phyloP scores from a whole-genome alignment of 2,113 vertebrate genomes.

The Triplophysa tibetana region DNA sequence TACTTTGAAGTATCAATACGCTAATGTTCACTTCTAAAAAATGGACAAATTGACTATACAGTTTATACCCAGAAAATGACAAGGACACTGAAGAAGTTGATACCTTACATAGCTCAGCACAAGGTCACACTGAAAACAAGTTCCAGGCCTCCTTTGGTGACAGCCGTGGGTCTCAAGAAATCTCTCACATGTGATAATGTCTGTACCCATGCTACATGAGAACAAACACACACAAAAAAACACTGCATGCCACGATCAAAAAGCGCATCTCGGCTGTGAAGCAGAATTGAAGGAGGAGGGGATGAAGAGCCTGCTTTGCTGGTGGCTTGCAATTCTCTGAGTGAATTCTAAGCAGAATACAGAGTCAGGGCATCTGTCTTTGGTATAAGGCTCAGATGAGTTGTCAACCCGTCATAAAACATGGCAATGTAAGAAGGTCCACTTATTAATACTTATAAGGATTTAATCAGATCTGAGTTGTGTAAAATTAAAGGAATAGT shows the following conservation, averaged over 20 bases:
- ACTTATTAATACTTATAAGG: neutral
- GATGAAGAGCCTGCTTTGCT: conserved; percentile 10
- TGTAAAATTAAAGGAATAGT: neutral
- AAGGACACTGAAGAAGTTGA: neutral
- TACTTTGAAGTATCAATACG: no score
- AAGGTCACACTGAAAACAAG: neutral
- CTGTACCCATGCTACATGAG: neutral
- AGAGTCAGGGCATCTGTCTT: neutral
- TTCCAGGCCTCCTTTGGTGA: neutral
- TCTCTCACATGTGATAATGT: neutral
- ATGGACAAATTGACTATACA: neutral
- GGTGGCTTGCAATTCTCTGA: conserved; percentile 6
- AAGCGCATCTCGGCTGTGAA: neutral
- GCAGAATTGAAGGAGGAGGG: neutral
- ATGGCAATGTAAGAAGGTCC: neutral
- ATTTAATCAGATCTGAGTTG: neutral
- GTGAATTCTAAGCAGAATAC: neutral
- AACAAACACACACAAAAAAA: neutral
- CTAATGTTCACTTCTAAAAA: neutral
- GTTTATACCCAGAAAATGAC: neutral
- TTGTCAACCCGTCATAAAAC: neutral
- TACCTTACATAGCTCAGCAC: neutral
- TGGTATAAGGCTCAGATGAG: neutral
- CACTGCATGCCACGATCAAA: neutral
- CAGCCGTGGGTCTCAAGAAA: neutral